Conservation (phyloP, 2,113 vertebrate species). For the Leptobrachium ailaonicum region DNA sequence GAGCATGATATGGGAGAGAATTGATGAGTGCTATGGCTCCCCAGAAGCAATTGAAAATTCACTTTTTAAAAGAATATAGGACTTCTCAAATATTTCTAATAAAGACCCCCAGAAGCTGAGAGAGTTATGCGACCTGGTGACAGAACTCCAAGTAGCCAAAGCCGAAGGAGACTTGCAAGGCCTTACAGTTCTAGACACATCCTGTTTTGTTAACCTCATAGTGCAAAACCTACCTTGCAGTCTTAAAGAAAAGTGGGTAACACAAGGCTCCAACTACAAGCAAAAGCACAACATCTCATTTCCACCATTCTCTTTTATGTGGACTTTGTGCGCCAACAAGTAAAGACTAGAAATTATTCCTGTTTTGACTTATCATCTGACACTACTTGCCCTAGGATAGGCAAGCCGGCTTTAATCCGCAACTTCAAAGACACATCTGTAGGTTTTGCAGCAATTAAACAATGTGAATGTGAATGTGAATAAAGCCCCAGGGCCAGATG, state of each 20-base stretch:
- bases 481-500: too few relatives aligned
- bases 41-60: too few relatives aligned
- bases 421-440: neutral
- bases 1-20: too few relatives aligned
- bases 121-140: slow-evolving; percentile 1
- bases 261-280: neutral
- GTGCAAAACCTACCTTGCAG: neutral
- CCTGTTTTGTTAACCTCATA: neutral
- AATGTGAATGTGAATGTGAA: too few relatives aligned
- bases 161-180: neutral
- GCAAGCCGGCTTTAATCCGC: too few relatives aligned
- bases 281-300: neutral
- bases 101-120: neutral
- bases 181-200: neutral
- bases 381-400: neutral
- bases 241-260: neutral
- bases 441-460: too few relatives aligned
- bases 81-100: neutral
- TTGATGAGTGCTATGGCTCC: too few relatives aligned
- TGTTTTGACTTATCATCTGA: neutral
- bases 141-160: neutral
- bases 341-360: neutral
- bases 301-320: neutral
- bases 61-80: neutral
- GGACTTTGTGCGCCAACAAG: neutral